phyloP scores from a whole-genome alignment of 1,140 invertebrate genomes.

The Tetraneura akinire region DNA sequence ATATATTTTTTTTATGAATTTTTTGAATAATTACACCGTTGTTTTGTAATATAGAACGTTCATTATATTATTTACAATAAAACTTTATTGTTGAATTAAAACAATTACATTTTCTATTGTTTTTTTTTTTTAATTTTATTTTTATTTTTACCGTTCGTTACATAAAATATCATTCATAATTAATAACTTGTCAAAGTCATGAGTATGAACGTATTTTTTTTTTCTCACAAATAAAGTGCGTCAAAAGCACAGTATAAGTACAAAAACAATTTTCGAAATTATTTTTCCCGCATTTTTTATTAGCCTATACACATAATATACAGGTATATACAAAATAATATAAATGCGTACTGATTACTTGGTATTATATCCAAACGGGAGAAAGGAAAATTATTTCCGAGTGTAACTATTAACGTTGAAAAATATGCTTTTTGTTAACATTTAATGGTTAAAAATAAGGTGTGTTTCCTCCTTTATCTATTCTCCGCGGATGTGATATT shows the following conservation, averaged over 20 bases:
- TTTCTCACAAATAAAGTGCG: not conserved
- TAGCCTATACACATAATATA: not conserved
- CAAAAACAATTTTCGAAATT: not conserved
- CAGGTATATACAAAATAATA: not conserved
- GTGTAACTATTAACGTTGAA: not conserved
- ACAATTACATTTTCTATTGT: not conserved
- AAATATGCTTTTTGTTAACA: not conserved
- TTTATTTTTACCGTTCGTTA: not conserved
- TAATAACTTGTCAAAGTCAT: not conserved
- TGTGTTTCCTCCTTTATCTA: constrained; percentile 18
- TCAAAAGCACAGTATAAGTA: not conserved
- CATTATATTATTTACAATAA: constrained; percentile 8
- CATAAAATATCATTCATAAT: not conserved
- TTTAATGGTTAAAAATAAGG: not conserved
- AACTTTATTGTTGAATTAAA: not conserved
- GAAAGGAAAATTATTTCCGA: not conserved
- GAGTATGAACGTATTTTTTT: not conserved
- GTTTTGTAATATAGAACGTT: too few species aligned
- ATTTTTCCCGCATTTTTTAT: not conserved
- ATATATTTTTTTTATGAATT: too few species aligned
- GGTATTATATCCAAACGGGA: not conserved
- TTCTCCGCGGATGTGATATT: constrained; percentile 8
- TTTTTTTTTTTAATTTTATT: too few species aligned
- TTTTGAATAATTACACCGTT: too few species aligned
- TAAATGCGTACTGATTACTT: not conserved